Percentiles rank a stretch among this genome's conserved stretches.
phyloP scores from a whole-genome alignment of 37 sponge, comb jelly and placozoan species.

The Mnemiopsis leidyi region DNA sequence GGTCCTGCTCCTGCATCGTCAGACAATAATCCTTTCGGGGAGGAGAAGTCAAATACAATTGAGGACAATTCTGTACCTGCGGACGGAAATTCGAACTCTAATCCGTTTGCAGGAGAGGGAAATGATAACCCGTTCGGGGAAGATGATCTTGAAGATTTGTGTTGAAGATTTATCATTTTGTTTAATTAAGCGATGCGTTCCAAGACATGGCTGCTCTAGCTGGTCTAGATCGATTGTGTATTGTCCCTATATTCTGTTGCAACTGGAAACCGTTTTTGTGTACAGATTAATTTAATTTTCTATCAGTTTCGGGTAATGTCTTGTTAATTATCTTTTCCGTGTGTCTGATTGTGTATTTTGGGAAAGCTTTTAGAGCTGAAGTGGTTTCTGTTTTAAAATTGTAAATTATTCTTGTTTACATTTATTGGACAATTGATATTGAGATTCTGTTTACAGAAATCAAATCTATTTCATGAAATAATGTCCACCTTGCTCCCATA shows the following conservation, averaged over 20 bases:
- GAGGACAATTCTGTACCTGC: neutral
- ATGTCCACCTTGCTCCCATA: too few species aligned
- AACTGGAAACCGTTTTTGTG: too few species aligned
- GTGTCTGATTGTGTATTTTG: neutral
- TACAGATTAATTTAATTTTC: neutral
- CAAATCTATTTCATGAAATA: neutral
- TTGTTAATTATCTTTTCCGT: neutral
- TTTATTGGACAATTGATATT: neutral
- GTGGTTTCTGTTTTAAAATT: neutral
- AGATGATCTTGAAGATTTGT: conserved; percentile 13
- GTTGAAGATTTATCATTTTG: neutral
- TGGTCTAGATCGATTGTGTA: neutral
- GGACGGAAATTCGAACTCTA: neutral
- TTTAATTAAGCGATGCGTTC: too few species aligned
- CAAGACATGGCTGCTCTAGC: neutral
- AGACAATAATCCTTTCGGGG: neutral
- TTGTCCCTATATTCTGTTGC: too few species aligned
- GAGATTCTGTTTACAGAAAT: neutral
- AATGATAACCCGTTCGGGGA: neutral
- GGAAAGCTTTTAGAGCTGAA: neutral
- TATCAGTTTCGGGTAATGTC: neutral
- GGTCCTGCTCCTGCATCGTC: neutral
- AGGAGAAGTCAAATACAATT: neutral
- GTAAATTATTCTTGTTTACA: neutral
- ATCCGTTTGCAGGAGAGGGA: neutral